Percentiles rank a stretch among this genome's conserved stretches.
These are phyloP conservation scores for Cygnus atratus DNA, from an alignment of 2,113 vertebrate genomes.

Conservation along the genomic window DNA sequence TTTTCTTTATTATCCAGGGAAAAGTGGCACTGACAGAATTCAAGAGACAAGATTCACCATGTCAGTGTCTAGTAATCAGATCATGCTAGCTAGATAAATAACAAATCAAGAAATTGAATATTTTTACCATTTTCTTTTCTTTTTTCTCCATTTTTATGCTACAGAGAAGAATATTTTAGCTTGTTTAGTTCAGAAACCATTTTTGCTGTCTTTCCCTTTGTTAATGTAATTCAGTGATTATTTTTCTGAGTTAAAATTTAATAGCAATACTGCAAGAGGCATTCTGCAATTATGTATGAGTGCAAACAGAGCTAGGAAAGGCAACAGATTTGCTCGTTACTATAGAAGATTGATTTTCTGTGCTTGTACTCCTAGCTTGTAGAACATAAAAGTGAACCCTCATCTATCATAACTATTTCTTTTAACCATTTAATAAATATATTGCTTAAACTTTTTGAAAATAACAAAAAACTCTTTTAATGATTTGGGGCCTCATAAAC, in stretches of 20 bases:
- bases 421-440: neutral
- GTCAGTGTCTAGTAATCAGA: fast-evolving
- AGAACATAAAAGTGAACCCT: neutral
- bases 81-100: neutral
- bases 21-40: neutral
- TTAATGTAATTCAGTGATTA: neutral
- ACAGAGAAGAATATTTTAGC: neutral
- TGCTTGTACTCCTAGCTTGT: neutral
- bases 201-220: neutral
- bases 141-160: neutral
- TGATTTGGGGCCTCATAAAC: neutral
- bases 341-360: neutral
- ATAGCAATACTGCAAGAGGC: neutral
- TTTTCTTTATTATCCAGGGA: neutral
- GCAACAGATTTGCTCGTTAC: neutral
- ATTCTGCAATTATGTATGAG: neutral
- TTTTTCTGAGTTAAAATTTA: neutral
- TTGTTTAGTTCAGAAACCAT: neutral
- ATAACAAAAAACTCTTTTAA: neutral
- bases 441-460: neutral
- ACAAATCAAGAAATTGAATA: neutral
- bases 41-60: neutral
- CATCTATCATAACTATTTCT: neutral
- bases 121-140: neutral
- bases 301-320: neutral